Percentiles rank a stretch among this genome's conserved stretches.
phyloP scores from a whole-genome alignment of 2,888 invertebrate species.

The Sceliomorpha sp. region DNA sequence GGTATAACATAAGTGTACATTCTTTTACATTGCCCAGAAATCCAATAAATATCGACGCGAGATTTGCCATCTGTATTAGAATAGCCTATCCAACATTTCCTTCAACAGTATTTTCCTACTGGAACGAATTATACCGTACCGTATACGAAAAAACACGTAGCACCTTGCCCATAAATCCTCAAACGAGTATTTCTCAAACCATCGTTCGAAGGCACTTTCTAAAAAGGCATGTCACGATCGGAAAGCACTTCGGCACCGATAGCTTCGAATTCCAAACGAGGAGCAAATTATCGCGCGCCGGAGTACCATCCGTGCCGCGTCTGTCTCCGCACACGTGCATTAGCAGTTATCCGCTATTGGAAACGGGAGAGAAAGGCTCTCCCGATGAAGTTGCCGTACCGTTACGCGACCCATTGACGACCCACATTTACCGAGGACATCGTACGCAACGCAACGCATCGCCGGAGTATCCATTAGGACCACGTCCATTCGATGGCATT shows the following conservation, averaged over 20 bases:
- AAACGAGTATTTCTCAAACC: no score
- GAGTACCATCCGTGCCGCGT: conserved; percentile 11
- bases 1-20: no score
- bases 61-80: no score
- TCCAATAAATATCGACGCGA: no score
- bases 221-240: conserved; percentile 9
- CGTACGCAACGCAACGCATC: conserved; percentile 43
- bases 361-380: conserved; percentile 53
- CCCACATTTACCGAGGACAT: conserved; percentile 64
- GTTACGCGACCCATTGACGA: conserved; percentile 77
- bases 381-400: conserved; percentile 63
- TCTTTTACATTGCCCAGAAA: no score
- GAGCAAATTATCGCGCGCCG: conserved; percentile 15
- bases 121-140: no score
- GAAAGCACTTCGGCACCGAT: conserved; percentile 4
- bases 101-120: no score
- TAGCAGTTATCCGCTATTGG: conserved; percentile 47
- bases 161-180: no score
- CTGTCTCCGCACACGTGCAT: conserved; percentile 28
- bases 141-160: no score
- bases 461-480: conserved; percentile 18
- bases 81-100: no score
- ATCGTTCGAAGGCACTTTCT: conserved; percentile 8
- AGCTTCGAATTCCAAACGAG: conserved; percentile 7
- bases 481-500: conserved; percentile 49